Percentiles rank a stretch among this genome's conserved stretches.
Conservation (phyloP, 2,797 vertebrate species). For the Notolabrus celidotus region DNA sequence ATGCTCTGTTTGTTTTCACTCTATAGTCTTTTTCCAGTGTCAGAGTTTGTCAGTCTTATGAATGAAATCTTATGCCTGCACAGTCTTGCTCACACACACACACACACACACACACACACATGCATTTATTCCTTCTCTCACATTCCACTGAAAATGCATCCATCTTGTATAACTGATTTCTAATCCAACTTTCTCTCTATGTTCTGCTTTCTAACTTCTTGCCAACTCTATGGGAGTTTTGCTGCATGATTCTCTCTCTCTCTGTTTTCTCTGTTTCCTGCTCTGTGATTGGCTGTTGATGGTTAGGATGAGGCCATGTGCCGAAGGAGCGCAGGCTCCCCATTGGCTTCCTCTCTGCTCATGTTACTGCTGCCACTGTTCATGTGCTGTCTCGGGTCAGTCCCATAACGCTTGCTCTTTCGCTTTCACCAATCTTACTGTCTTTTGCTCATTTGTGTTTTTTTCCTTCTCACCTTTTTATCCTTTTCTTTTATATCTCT, state of each 20-base stretch:
- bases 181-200: slow-evolving; percentile 45
- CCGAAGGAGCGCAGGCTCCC: slow-evolving; percentile 91
- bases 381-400: slow-evolving; percentile 96
- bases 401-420: slow-evolving; percentile 80
- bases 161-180: slow-evolving; percentile 30
- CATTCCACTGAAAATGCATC: slow-evolving; percentile 70
- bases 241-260: slow-evolving; percentile 86
- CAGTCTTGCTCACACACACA: slow-evolving; percentile 30
- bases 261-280: slow-evolving; percentile 86
- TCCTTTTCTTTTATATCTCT: slow-evolving; percentile 16
- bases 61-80: slow-evolving; percentile 47
- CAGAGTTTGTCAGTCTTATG: slow-evolving; percentile 39
- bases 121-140: slow-evolving; percentile 58
- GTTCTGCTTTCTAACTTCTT: slow-evolving; percentile 71
- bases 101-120: slow-evolving; percentile 21
- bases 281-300: slow-evolving; percentile 85
- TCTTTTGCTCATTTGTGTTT: slow-evolving; percentile 19
- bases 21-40: slow-evolving; percentile 64
- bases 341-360: slow-evolving; percentile 92
- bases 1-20: slow-evolving; percentile 74
- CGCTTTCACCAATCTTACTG: slow-evolving; percentile 40
- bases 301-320: slow-evolving; percentile 96
- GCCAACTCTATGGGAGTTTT: slow-evolving; percentile 65
- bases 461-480: slow-evolving; percentile 4
- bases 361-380: slow-evolving; percentile 97